These are phyloP conservation scores for Diplolepis rosae DNA, from an alignment of 2,888 invertebrate species.

Conservation along the genomic window DNA sequence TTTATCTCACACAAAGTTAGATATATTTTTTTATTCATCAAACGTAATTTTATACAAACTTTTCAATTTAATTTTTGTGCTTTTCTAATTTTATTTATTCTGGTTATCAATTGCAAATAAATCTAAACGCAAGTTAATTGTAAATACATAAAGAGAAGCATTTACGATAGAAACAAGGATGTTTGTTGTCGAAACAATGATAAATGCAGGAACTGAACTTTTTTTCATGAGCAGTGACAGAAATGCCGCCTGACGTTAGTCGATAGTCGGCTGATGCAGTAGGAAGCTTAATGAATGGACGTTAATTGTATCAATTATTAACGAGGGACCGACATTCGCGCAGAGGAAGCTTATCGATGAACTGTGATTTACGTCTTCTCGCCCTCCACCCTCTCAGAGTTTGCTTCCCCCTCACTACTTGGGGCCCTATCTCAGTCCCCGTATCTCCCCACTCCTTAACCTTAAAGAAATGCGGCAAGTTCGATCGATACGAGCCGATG, in stretches of 20 bases:
- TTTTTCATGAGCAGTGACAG: slow-evolving; percentile 35
- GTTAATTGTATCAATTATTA: slow-evolving; percentile 72
- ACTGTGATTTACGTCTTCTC: slow-evolving; percentile 64
- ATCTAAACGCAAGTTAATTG: not conserved
- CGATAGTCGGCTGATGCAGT: slow-evolving; percentile 43
- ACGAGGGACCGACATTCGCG: slow-evolving; percentile 62
- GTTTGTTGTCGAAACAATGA: not conserved
- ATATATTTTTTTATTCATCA: too few species aligned
- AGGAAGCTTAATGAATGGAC: slow-evolving; percentile 65
- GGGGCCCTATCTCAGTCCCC: slow-evolving; percentile 2
- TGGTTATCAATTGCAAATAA: slow-evolving; percentile 1
- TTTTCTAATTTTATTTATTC: not conserved
- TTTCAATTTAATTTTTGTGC: too few species aligned
- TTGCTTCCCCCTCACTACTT: slow-evolving; percentile 11
- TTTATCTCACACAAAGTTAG: too few species aligned
- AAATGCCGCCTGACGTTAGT: slow-evolving; percentile 42
- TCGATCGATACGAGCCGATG: slow-evolving; percentile 31
- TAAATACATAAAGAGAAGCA: not conserved
- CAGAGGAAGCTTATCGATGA: slow-evolving; percentile 65
- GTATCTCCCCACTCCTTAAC: slow-evolving; percentile 15
- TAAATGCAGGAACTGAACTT: slow-evolving; percentile 19
- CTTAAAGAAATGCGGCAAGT: not conserved
- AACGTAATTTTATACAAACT: too few species aligned
- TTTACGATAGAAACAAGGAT: slow-evolving; percentile 6
- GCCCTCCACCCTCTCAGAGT: slow-evolving; percentile 30